Base-by-base conservation (phyloP, 2,113 vertebrate species). In the Eonycteris spelaea region DNA sequence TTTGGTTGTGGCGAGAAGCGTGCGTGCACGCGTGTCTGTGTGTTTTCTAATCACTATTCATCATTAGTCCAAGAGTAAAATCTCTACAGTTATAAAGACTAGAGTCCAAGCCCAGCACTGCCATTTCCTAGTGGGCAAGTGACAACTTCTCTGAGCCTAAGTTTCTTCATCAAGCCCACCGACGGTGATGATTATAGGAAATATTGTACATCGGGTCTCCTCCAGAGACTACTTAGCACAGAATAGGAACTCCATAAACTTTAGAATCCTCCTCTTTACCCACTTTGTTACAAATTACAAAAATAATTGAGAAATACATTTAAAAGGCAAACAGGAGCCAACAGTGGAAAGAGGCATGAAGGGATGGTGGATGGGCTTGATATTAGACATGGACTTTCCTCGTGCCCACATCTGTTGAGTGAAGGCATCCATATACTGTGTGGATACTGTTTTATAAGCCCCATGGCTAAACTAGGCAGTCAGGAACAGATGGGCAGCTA, bases 401-500 rank as follows among this genome's bases (percentile, higher is more conserved):
- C 82, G 51, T 9, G 3, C 94, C 89, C 79, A 38, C 95, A 90
- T 90, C 95, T 96, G 95, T 35, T 61, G 65, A 92, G 74, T 30
- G 33, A 96, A 96, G 95, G 93, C 74, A 94, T 96, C 91, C 43
- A 2, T 68, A 38, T 7, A 63, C 38, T 33, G 73, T 22, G 82
- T 67, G 90, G 93, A 73, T 16, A 51, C 18, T 2, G 0, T 48
- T 96, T 90, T 93, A 96, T 57, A 78, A 93, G 95, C 91, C 94
- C 89, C 93, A 55, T 77, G 95, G 97, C 95, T 95, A 53, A 93
- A 43, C 26, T 7, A 84, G 89, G 90, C 91, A 48, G 74, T 33
- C 28, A 15, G 1, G 48, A 96, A 65, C 97, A 97, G 96, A 97
- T 91, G 95, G 92, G 68, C 94, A 82, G 43, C 51, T 2, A 86